Conservation (phyloP, 2,113 vertebrate genomes). For the Sceloporus undulatus region DNA sequence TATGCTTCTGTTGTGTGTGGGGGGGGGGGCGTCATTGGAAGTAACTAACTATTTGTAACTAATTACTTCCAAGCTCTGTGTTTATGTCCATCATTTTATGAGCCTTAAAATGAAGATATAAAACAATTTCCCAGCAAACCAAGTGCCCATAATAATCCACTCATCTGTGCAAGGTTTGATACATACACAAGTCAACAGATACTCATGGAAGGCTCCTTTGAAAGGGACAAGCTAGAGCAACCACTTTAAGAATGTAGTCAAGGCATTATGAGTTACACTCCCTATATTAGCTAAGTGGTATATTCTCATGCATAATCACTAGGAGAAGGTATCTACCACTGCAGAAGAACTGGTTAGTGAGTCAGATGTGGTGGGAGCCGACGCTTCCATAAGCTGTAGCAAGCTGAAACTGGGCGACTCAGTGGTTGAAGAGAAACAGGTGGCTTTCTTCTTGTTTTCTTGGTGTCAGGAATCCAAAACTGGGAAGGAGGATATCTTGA, state of each 20-base stretch:
- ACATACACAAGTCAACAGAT: not conserved
- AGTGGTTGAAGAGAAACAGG: not conserved
- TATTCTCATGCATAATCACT: not conserved
- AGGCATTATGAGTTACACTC: not conserved
- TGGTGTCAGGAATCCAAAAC: not conserved
- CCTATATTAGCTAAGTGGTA: not conserved
- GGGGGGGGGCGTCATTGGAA: not conserved
- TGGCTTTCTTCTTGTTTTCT: not conserved
- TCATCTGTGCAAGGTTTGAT: not conserved
- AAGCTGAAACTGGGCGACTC: not conserved
- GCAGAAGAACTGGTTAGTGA: not conserved
- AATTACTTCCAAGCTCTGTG: not conserved
- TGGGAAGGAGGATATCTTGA: fast-evolving
- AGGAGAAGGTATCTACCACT: not conserved
- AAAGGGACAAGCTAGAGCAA: not conserved
- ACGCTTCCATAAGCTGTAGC: not conserved
- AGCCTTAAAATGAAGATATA: not conserved
- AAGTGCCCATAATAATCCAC: not conserved
- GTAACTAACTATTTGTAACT: not conserved
- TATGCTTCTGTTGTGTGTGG: too few species aligned
- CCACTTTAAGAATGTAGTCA: not conserved
- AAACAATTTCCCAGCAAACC: not conserved
- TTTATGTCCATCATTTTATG: not conserved
- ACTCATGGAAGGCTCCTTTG: not conserved
- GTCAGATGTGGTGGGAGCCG: not conserved